phyloP scores from a whole-genome alignment of 2,113 vertebrate species.

The Mastomys coucha region DNA sequence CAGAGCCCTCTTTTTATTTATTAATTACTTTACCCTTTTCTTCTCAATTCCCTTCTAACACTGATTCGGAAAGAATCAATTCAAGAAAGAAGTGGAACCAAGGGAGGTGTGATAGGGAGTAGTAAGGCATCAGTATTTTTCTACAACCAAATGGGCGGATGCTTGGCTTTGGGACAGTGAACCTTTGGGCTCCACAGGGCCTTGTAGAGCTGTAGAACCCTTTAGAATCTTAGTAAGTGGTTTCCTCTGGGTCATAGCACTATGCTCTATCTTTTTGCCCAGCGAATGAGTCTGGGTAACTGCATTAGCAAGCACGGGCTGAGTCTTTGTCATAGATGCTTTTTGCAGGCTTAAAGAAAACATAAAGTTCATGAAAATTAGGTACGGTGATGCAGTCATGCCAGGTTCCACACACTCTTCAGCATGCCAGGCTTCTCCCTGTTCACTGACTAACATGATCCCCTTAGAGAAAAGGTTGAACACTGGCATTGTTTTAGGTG shows the following conservation, averaged over 20 bases:
- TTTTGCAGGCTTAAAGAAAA: background rate
- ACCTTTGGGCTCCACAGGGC: background rate
- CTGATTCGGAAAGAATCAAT: background rate
- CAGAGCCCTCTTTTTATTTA: background rate
- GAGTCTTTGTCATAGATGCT: background rate
- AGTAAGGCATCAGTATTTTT: background rate
- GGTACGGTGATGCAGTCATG: background rate
- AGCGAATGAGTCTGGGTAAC: background rate
- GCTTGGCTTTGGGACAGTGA: background rate
- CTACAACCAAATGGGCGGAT: background rate
- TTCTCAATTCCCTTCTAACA: background rate
- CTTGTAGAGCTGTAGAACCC: background rate
- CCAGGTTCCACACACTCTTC: background rate
- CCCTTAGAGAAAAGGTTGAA: background rate
- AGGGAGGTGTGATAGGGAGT: background rate
- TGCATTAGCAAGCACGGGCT: background rate
- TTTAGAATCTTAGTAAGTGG: background rate
- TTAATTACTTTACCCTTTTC: background rate
- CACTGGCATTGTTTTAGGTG: background rate
- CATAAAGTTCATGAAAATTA: conserved; percentile 15
- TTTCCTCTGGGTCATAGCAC: background rate
- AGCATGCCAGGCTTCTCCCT: background rate
- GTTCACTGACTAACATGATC: background rate
- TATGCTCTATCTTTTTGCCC: background rate
- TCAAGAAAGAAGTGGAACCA: background rate